A percentile compares a stretch with the other conserved stretches of the same genome.
Conservation (phyloP, 2,888 invertebrate species). For the Eilema depressum region DNA sequence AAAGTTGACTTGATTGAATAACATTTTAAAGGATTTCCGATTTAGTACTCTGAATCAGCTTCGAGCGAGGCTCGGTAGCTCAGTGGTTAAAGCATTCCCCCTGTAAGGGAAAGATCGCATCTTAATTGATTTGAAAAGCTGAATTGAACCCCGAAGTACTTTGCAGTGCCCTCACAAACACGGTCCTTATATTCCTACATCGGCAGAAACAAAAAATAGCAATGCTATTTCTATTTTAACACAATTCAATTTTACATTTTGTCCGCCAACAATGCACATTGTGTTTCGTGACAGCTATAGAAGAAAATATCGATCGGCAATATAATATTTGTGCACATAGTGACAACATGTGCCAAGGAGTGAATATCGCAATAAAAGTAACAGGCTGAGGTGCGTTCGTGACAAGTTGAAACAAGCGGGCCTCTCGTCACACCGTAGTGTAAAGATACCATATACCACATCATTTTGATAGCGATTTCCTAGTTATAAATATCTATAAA, state of each 20-base stretch:
- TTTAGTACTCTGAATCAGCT: too few species aligned
- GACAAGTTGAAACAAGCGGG: constrained; percentile 44
- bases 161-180: too few species aligned
- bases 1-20: too few species aligned
- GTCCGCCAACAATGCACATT: background rate
- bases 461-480: too few species aligned
- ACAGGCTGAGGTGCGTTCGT: constrained; percentile 53
- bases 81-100: too few species aligned
- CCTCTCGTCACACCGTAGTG: constrained; percentile 44
- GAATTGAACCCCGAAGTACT: too few species aligned
- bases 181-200: background rate
- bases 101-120: too few species aligned
- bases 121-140: too few species aligned
- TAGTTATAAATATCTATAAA: too few species aligned
- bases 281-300: background rate
- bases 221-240: background rate
- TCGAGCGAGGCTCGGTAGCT: too few species aligned
- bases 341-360: constrained; percentile 63
- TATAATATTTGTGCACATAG: constrained; percentile 48
- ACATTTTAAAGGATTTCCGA: too few species aligned
- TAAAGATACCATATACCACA: too few species aligned
- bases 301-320: constrained; percentile 54
- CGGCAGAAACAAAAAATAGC: background rate
- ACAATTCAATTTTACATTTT: background rate
- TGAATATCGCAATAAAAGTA: constrained; percentile 66